Evolutionary conservation across 2,113 vertebrate species (phyloP).

Genomic region (Vireo altiloquus): DNA sequence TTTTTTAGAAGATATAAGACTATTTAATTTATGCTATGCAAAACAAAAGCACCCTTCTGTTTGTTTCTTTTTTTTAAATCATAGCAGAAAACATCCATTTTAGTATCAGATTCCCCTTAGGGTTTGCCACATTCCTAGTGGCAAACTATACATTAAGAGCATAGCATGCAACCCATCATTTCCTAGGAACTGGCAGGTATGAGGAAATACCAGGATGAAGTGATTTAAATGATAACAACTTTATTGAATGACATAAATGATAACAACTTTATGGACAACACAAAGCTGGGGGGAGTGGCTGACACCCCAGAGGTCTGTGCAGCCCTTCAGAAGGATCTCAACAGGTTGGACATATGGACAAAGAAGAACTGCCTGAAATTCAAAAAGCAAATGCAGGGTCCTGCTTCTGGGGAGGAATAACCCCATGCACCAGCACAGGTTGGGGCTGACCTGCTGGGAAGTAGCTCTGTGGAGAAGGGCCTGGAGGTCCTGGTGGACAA

Average conservation of each 20-base stretch:
- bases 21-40: background rate
- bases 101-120: background rate
- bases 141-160: background rate
- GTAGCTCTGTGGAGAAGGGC: background rate
- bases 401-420: background rate
- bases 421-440: background rate
- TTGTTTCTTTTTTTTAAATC: background rate
- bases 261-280: background rate
- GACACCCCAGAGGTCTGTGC: background rate
- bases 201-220: background rate
- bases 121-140: background rate
- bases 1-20: background rate
- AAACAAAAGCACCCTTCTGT: background rate
- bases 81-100: background rate
- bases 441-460: background rate
- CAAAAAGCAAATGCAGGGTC: background rate
- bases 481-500: background rate
- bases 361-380: background rate
- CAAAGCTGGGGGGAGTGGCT: background rate
- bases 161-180: background rate
- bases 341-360: background rate
- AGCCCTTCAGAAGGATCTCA: background rate
- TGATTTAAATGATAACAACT: background rate
- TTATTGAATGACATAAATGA: background rate
- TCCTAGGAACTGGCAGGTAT: background rate